Evolutionary conservation across 2,888 invertebrate genomes (phyloP).

Genomic region (Conistra vaccinii): DNA sequence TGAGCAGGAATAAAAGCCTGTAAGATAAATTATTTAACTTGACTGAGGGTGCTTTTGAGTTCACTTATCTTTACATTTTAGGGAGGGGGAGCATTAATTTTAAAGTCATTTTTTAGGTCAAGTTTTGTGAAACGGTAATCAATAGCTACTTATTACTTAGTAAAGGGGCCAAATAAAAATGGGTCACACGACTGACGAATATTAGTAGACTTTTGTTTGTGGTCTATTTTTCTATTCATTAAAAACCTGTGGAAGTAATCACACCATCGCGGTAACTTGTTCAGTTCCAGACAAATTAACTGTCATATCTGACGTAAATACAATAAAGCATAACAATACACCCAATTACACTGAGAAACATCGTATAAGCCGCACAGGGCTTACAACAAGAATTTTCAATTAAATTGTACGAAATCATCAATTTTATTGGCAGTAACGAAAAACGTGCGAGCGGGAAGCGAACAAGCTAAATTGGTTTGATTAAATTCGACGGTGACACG

Average conservation of each 20-base stretch:
- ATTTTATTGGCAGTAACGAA: conserved; percentile 56
- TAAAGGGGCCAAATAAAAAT: not conserved
- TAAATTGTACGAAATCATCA: conserved; percentile 61
- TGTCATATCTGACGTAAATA: not conserved
- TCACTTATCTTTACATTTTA: conserved; percentile 66
- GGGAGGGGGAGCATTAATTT: conserved; percentile 59
- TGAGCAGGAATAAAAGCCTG: conserved; percentile 60
- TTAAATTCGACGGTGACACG: conserved; percentile 63
- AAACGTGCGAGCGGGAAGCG: conserved; percentile 53
- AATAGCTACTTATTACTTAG: not conserved
- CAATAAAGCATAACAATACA: conserved; percentile 15
- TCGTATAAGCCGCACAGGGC: conserved; percentile 26
- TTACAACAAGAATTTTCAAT: conserved; percentile 56
- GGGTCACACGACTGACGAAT: not conserved
- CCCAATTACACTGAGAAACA: conserved; percentile 37
- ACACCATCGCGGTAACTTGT: not conserved
- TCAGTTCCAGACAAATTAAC: not conserved
- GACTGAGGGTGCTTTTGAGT: conserved; percentile 65
- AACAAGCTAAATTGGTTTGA: conserved; percentile 66
- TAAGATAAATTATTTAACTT: conserved; percentile 70
- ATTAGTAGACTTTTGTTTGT: not conserved
- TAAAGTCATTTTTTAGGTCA: conserved; percentile 15
- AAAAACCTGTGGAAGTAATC: not conserved
- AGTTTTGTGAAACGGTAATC: not conserved
- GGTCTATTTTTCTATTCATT: not conserved